These are phyloP conservation scores for Drosophila nasuta DNA, from an alignment of 1,140 invertebrate species.

Conservation along the genomic window DNA sequence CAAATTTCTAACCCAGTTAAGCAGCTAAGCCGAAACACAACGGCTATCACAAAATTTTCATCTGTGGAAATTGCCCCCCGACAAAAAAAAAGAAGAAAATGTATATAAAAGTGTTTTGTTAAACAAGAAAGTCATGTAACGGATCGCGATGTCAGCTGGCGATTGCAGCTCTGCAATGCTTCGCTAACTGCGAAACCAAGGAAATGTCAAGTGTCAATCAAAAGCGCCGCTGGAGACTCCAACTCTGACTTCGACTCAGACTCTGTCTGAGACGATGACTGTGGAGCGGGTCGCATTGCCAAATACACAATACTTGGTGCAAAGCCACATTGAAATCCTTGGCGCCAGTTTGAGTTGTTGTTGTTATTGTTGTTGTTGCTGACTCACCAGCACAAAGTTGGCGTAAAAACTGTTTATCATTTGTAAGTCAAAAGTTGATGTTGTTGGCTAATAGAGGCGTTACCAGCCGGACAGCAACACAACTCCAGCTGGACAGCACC, in stretches of 20 bases:
- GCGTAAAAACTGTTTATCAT: slow-evolving; percentile 77
- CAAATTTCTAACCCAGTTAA: slow-evolving; percentile 45
- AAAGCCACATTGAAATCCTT: slow-evolving; percentile 49
- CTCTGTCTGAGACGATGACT: neutral
- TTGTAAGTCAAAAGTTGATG: slow-evolving; percentile 50
- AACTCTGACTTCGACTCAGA: neutral
- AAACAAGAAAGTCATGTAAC: slow-evolving; percentile 56
- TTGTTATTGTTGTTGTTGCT: neutral
- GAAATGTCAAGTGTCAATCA: slow-evolving; percentile 78
- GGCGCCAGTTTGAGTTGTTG: slow-evolving; percentile 31
- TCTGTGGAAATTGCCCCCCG: slow-evolving; percentile 20
- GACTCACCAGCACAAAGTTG: slow-evolving; percentile 15
- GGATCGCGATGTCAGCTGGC: slow-evolving; percentile 61
- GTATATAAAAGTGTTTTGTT: slow-evolving; percentile 21
- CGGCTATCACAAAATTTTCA: slow-evolving; percentile 61
- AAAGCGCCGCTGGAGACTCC: slow-evolving; percentile 59
- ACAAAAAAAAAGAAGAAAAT: slow-evolving; percentile 18
- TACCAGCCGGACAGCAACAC: slow-evolving; percentile 38
- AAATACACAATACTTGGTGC: slow-evolving; percentile 7
- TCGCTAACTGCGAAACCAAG: slow-evolving; percentile 47
- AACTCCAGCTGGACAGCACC: slow-evolving; percentile 41
- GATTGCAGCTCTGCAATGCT: slow-evolving; percentile 52
- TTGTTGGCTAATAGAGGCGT: slow-evolving; percentile 72
- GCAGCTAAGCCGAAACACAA: slow-evolving; percentile 40
- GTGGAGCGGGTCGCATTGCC: slow-evolving; percentile 22